Evolutionary conservation across 2,888 invertebrate genomes (phyloP), one percentile per base, ranked within the genome.

Genomic region (Brachylomia viminalis): DNA sequence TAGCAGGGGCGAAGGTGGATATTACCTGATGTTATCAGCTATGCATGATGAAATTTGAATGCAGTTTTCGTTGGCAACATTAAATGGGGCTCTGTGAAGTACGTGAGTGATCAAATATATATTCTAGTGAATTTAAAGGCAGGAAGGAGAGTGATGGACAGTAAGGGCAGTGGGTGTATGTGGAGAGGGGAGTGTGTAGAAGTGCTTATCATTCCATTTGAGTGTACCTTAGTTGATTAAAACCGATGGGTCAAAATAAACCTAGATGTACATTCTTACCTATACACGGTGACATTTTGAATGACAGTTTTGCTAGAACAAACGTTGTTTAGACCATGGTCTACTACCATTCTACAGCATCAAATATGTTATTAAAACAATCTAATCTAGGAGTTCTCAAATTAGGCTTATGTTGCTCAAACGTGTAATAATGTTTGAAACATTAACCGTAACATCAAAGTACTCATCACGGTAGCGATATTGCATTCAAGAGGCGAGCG

Each of bases 1-100:
- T 69, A 71, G 79, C 56, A 67, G 76, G 85, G 84, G 84, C 75
- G 82, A 83, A 87, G 87, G 89, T 89, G 88, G 90, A 91, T 91
- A 93, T 92, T 91, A 92, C 78, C 85, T 82, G 93, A 93, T 93
- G 87, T 69, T 91, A 93, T 93, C 93, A 84, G 66, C 75, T 79
- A 86, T 85, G 82, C 88, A 89, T 86, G 86, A 88, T 89, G 87
- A 88, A 86, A 86, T 89, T 83, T 79, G 85, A 86, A 87, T 88
- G 84, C 87, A 85, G 85, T 83, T 87, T 86, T 86, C 83, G 82
- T 83, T 79, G 82, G 72, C 61, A 82, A 77, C 72, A 72, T 77
- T 80, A 79, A 70, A 68, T 61, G 74, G 82, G 77, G 75, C 23
- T 38, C 59, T 27, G n/a, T 49, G 45, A 54, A 30, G 66, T 61